phyloP scores from a whole-genome alignment of 2,113 vertebrate genomes.

The Nibea albiflora region DNA sequence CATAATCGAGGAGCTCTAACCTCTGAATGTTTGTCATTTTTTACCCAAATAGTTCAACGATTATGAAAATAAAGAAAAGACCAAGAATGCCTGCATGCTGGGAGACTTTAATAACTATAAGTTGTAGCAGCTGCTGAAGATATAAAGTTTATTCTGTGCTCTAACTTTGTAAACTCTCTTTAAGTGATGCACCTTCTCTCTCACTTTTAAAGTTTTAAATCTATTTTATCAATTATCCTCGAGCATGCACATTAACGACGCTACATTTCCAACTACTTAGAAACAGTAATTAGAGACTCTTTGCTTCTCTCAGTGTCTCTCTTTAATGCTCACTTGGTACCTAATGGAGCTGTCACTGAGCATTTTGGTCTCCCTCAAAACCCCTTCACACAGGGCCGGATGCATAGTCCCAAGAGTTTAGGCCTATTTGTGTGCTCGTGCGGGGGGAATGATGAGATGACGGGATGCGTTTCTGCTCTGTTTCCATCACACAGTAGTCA shows the following conservation, averaged over 20 bases:
- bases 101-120: not conserved
- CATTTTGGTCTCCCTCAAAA: conserved; percentile 67
- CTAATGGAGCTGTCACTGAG: conserved; percentile 80
- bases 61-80: not conserved
- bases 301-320: conserved; percentile 21
- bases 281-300: conserved; percentile 54
- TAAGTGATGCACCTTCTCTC: too few species aligned
- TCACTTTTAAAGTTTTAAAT: conserved; percentile 1
- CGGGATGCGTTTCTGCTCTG: conserved; percentile 58
- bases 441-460: conserved; percentile 53
- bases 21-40: not conserved
- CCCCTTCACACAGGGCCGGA: conserved; percentile 62
- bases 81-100: not conserved
- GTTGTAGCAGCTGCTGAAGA: not conserved
- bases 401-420: conserved; percentile 64
- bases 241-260: conserved; percentile 41
- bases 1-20: not conserved
- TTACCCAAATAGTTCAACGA: not conserved
- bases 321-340: conserved; percentile 78
- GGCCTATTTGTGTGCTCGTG: conserved; percentile 63
- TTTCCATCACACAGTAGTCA: conserved; percentile 26
- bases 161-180: not conserved
- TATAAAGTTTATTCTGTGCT: not conserved
- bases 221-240: conserved; percentile 24
- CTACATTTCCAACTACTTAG: conserved; percentile 25